Evolutionary conservation across 2,888 invertebrate genomes (phyloP), one percentile per base, ranked within the genome.

Genomic region (Neoaliturus tenellus): DNA sequence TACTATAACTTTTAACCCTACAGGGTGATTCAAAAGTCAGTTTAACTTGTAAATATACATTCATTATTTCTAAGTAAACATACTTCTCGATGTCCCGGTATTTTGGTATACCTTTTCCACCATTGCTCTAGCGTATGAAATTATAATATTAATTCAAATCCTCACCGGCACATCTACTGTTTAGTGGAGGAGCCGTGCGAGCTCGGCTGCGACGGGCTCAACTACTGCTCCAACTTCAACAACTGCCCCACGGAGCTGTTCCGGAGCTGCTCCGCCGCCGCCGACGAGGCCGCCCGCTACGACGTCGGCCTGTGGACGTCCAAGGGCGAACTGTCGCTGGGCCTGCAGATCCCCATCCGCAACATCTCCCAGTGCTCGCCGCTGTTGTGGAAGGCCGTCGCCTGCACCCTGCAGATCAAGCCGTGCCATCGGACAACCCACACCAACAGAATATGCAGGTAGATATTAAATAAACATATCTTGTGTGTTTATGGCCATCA

Each of bases 201-300:
- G 87, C 91, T 98, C 83, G 98, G 98, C 0, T 98, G 98, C 89
- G 94, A 95, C 62, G 97, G 96, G 0, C 91, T 98, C 0, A 95
- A 95, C 28, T 98, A 96, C 90, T 98, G 98, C 90, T 95, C 95
- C 51, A 96, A 96, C 88, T 96, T 98, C 90, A 98, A 98, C 91
- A 95, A 96, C 89, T 93, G 97, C 0, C 97, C 98, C 0, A 96
- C 96, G 0, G 95, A 96, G 86, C 90, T 98, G 31, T 98, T 98
- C 90, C 94, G 98, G 55, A 95, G 96, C 23, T 98, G 98, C 89
- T 95, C 94, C 0, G 90, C 93, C 0, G 93, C 94, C 82, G 95
- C 98, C 0, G 98, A 98, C 89, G 93, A 94, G 25, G 96, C 96
- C 0, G 98, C 98, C 0, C 93, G 94, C 86, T 93, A 95, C 85